A percentile compares a stretch with the other conserved stretches of the same genome.
phyloP scores from a whole-genome alignment of 1,140 invertebrate species.

The Drosophila aff. region DNA sequence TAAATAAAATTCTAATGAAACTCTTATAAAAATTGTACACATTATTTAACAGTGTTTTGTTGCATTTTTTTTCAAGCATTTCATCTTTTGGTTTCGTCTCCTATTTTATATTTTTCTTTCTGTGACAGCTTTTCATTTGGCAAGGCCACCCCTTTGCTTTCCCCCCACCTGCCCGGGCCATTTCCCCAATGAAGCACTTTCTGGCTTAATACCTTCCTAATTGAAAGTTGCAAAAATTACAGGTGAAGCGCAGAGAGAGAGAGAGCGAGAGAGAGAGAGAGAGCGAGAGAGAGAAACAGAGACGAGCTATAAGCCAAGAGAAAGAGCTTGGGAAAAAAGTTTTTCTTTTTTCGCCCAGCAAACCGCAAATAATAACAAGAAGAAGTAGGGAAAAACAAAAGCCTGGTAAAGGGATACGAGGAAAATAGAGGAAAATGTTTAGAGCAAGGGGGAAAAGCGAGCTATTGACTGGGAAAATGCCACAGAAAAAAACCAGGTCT shows the following conservation, averaged over 20 bases:
- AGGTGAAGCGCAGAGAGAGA: constrained; percentile 46
- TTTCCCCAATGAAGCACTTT: constrained; percentile 70
- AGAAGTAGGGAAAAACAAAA: constrained; percentile 50
- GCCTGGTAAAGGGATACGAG: constrained; percentile 25
- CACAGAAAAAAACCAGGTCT: constrained; percentile 15
- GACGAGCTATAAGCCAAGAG: constrained; percentile 8
- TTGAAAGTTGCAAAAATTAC: constrained; percentile 83
- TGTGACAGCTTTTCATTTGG: constrained; percentile 58
- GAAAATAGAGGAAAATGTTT: not conserved
- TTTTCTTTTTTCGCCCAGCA: constrained; percentile 57
- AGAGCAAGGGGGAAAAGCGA: constrained; percentile 2
- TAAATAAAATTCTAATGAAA: not conserved
- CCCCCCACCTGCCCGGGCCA: not conserved
- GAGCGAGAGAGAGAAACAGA: not conserved
- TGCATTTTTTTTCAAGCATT: constrained; percentile 24
- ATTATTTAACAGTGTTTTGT: not conserved
- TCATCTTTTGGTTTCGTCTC: constrained; percentile 20
- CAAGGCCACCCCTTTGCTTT: constrained; percentile 15
- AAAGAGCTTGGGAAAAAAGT: constrained; percentile 25
- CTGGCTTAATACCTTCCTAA: constrained; percentile 83
- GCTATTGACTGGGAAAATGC: constrained; percentile 74
- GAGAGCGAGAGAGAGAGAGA: not conserved
- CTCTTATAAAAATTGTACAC: no score
- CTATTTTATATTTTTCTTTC: constrained; percentile 32
- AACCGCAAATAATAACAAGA: constrained; percentile 76